Evolutionary conservation across 2,888 invertebrate species (phyloP), one percentile per base, ranked within the genome.

Genomic region (Linnaemya vulpina): DNA sequence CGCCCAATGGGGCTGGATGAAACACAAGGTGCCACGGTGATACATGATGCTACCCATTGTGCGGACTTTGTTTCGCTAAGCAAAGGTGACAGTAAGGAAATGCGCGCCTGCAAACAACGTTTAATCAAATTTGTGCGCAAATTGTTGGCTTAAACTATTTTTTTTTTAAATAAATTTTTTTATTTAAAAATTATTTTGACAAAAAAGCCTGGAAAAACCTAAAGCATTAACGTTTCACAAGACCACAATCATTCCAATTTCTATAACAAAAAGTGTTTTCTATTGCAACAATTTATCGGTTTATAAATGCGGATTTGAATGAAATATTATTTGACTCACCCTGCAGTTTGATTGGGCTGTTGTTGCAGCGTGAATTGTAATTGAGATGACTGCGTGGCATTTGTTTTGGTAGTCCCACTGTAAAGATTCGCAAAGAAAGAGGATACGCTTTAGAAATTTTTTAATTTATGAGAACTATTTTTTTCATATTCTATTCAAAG

Each of bases 1-100:
- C 93, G 93, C 88, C 88, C 92, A 7, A 91, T 94, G 83, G 94
- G 94, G 3, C 90, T 92, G 10, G 88, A 91, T 13, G 91, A 92
- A 3, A 63, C 73, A 1, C 87, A 89, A 3, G 88, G 88, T 17
- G 91, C 91, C 43, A 89, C 89, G 0, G 85, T 92, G 25, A 89
- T 92, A 68, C 86, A 90, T 20, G 58, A 89, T 83, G 89, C 89
- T 43, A 88, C 90, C 9, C 92, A 92, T 85, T 91, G 91, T 68
- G 60, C 87, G 7, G 92, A 92, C 87, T 89, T 92, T 25, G 77
- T 74, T 43, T 91, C 92, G 3, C 90, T 91, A 9, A 88, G 84
- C 43, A 0, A 46, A 0, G 35, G 0, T 0, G 92, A 92, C 74
- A 89, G 88, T 9, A n/a, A 74, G 0, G 91, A 90, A 87, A 87